These are phyloP conservation scores for Caenorhabditis imperialis DNA, from an alignment of 2,888 invertebrate genomes.

Conservation along the genomic window DNA sequence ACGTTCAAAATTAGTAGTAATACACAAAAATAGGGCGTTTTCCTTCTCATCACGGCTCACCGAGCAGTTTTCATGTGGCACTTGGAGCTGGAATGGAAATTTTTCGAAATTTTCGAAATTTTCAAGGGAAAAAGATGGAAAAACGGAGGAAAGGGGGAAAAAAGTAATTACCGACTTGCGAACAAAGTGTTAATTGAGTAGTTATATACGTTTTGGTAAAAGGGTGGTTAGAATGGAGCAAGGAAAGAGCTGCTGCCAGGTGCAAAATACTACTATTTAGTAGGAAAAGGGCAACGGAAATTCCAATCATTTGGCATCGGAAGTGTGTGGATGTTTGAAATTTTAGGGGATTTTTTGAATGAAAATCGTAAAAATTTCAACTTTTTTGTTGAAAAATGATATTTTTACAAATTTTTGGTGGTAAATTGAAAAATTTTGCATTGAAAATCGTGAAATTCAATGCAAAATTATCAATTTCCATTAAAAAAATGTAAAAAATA, in stretches of 20 bases:
- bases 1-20: constrained; percentile 16
- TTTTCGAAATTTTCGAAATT: background rate
- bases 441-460: too few species aligned
- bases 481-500: background rate
- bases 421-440: constrained; percentile 8
- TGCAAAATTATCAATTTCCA: too few species aligned
- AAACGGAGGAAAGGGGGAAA: background rate
- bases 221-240: constrained; percentile 1
- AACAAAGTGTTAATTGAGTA: constrained; percentile 31
- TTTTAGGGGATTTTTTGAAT: too few species aligned
- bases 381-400: too few species aligned
- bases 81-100: constrained; percentile 1
- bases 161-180: constrained; percentile 21
- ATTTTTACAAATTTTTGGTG: too few species aligned
- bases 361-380: too few species aligned
- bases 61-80: constrained; percentile 40
- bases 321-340: too few species aligned
- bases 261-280: constrained; percentile 10
- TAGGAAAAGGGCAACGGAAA: constrained; percentile 7
- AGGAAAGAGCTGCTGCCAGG: constrained; percentile 2
- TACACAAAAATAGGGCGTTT: constrained; percentile 18
- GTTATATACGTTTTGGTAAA: constrained; percentile 18
- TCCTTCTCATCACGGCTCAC: constrained; percentile 22
- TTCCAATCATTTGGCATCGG: background rate
- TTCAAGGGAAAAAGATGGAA: background rate